Conservation (phyloP, 23 tunicate species). For the Trididemnum miniatum region DNA sequence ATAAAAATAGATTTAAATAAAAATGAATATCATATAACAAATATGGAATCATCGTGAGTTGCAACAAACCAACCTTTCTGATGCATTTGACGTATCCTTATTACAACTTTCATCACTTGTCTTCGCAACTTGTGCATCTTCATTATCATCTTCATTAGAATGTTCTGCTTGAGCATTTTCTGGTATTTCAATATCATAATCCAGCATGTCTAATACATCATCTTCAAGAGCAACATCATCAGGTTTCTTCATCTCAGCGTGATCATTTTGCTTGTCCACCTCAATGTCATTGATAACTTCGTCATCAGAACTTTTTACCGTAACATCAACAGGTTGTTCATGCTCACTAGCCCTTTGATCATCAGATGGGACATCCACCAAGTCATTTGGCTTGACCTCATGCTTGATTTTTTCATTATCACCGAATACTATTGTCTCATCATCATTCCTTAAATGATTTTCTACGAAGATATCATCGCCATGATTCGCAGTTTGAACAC, state of each 20-base stretch:
- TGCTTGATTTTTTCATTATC: too few species aligned
- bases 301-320: background rate
- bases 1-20: too few species aligned
- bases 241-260: background rate
- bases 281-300: background rate
- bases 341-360: background rate
- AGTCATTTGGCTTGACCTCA: too few species aligned
- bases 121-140: background rate
- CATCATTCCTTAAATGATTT: background rate
- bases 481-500: background rate
- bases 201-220: slow-evolving; percentile 73
- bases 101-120: background rate
- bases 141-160: background rate
- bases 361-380: too few species aligned
- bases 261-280: background rate
- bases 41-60: background rate
- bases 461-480: background rate
- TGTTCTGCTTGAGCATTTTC: background rate
- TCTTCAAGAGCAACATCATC: slow-evolving; percentile 40
- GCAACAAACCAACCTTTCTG: slow-evolving; percentile 24
- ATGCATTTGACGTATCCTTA: background rate
- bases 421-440: too few species aligned
- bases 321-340: too few species aligned
- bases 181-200: slow-evolving; percentile 59
- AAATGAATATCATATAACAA: too few species aligned